phyloP scores from a whole-genome alignment of 2,888 invertebrate genomes.

The Ferdinandea cuprea region DNA sequence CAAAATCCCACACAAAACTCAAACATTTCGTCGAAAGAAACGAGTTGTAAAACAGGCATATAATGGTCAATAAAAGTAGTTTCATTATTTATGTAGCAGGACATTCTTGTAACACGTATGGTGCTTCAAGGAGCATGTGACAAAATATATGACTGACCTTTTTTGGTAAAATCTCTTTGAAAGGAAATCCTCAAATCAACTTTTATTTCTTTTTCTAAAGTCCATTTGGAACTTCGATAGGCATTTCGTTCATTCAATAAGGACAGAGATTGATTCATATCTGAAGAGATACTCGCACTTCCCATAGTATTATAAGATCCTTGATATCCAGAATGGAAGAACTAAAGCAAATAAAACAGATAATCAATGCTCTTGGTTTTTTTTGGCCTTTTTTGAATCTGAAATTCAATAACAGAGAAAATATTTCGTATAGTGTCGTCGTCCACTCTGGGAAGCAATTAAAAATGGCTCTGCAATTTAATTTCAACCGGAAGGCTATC shows the following conservation, averaged over 20 bases:
- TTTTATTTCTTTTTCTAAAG: constrained; percentile 30
- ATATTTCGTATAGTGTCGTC: neutral
- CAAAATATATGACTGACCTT: neutral
- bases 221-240: constrained; percentile 89
- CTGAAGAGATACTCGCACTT: constrained; percentile 90
- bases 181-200: constrained; percentile 4
- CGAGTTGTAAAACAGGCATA: neutral
- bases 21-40: neutral
- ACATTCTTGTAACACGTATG: neutral
- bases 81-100: neutral
- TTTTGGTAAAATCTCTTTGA: constrained; percentile 11
- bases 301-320: constrained; percentile 89
- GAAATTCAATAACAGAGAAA: neutral
- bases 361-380: neutral
- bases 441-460: constrained; percentile 32
- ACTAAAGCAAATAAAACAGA: constrained; percentile 87
- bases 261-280: constrained; percentile 94
- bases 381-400: neutral
- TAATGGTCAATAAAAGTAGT: neutral
- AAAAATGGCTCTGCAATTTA: constrained; percentile 49
- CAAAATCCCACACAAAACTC: neutral
- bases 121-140: neutral
- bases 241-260: constrained; percentile 94
- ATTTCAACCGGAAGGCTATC: constrained; percentile 45
- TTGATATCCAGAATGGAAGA: constrained; percentile 93